Evolutionary conservation across 2,797 vertebrate genomes (phyloP).

Genomic region (Sebastes flavidus): DNA sequence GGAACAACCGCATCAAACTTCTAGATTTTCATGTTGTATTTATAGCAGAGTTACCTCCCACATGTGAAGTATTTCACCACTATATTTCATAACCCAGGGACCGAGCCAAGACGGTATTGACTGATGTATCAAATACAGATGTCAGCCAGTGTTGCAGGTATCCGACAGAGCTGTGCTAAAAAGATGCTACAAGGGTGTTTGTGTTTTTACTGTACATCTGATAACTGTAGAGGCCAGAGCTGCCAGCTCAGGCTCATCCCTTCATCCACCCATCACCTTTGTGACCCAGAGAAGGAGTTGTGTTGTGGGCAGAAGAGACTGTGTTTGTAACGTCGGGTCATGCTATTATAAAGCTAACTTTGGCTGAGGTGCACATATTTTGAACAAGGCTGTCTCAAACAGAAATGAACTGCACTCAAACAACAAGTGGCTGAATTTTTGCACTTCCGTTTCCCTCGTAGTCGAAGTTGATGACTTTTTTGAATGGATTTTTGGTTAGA

Average conservation of each 20-base stretch:
- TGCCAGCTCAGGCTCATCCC: neutral
- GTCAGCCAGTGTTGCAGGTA: neutral
- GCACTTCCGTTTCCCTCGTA: too few relatives aligned
- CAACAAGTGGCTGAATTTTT: neutral
- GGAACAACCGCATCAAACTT: neutral
- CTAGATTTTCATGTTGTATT: neutral
- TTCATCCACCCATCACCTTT: neutral
- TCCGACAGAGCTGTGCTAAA: neutral
- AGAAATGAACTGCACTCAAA: neutral
- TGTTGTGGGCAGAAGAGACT: neutral
- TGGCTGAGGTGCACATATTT: neutral
- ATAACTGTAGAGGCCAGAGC: neutral
- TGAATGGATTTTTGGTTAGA: too few relatives aligned
- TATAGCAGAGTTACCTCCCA: conserved; percentile 22
- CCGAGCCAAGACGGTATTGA: neutral
- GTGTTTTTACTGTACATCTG: neutral
- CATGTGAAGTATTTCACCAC: conserved; percentile 13
- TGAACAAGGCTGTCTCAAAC: neutral
- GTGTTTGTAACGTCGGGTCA: neutral
- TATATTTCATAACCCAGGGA: conserved; percentile 5
- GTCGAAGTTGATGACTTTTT: too few relatives aligned
- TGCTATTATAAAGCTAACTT: neutral
- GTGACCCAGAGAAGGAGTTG: neutral
- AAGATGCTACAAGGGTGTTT: neutral
- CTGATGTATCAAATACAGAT: conserved; percentile 9